Base-by-base conservation (phyloP, 2,888 invertebrate genomes). In the Gymnocheta viridis region DNA sequence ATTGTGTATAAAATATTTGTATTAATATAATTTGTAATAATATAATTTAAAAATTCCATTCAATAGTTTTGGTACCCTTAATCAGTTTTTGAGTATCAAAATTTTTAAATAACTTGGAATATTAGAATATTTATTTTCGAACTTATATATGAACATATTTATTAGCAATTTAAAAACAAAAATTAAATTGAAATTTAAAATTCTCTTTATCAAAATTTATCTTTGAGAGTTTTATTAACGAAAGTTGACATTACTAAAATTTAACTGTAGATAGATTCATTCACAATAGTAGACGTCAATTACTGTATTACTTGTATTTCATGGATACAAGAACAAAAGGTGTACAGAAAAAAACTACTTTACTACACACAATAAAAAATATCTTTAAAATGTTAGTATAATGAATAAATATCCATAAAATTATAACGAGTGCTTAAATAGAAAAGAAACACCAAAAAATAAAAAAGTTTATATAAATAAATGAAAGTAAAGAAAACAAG, bases 281-380 rank as follows among this genome's bases (percentile, higher is more conserved):
- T 81, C 81, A 81, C 81, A 81, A 81, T 81, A 81, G 69, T 44
- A 74, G 54, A 74, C 44, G 60, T 74, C 69, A 81, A 17, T 38
- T 56, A 47, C 12, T 44, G 32, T 32, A 60, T 4, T 62, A 69
- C 44, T 49, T 38, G 9, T 78, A 62, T 35, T 51, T 64, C 9
- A 24, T 80, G 32, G 60, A 56, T 60, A 74, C 67, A 81, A 41
- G 74, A 69, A 73, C 51, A 74, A 74, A 62, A 69, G 80, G 81
- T 81, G 69, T 81, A 81, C 74, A 81, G 74, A 81, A 81, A 74
- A 76, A 79, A 60, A 51, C 47, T 54, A 29, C 22, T 62, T 38
- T 67, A 22, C 22, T 24, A 64, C 14, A 22, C 22, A 38, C 3
- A 44, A 74, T n/a, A 66, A 56, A 76, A 38, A 51, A 38, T 35